Conservation (phyloP, 2,888 invertebrate genomes). For the Cyclophora punctaria region DNA sequence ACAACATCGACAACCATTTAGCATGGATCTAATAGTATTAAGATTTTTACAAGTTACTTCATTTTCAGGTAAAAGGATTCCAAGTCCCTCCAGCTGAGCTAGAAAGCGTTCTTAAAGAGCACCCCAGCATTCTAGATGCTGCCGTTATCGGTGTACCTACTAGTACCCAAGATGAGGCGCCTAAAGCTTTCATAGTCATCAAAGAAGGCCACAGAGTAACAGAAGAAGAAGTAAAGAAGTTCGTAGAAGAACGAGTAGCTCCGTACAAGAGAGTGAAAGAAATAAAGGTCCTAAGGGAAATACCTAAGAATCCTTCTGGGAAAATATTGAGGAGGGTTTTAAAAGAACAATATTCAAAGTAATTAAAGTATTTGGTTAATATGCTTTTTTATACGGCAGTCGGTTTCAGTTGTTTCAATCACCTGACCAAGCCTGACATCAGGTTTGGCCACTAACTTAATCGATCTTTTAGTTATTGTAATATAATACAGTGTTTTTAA, state of each 20-base stretch:
- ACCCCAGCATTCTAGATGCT: slow-evolving; percentile 84
- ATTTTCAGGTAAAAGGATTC: slow-evolving; percentile 76
- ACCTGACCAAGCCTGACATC: too few relatives aligned
- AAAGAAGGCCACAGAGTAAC: slow-evolving; percentile 58
- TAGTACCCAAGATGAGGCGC: slow-evolving; percentile 80
- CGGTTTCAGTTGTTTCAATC: too few relatives aligned
- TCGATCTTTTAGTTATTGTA: too few relatives aligned
- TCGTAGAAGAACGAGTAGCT: slow-evolving; percentile 79
- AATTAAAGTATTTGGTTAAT: slow-evolving; percentile 3
- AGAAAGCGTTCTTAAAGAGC: slow-evolving; percentile 80
- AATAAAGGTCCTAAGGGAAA: slow-evolving; percentile 76
- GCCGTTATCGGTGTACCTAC: slow-evolving; percentile 87
- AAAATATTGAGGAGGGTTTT: slow-evolving; percentile 81
- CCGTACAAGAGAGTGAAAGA: slow-evolving; percentile 82
- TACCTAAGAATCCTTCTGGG: slow-evolving; percentile 84
- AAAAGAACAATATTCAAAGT: slow-evolving; percentile 38
- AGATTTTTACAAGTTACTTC: too few relatives aligned
- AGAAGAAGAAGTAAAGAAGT: slow-evolving; percentile 74
- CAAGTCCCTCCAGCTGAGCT: slow-evolving; percentile 93
- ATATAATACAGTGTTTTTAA: too few relatives aligned
- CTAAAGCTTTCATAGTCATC: slow-evolving; percentile 81
- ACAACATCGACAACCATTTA: too few relatives aligned
- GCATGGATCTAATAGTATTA: too few relatives aligned
- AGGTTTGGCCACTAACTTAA: too few relatives aligned
- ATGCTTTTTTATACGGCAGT: too few relatives aligned